Conservation (phyloP, 2,113 vertebrate genomes). For the Tyto alba region DNA sequence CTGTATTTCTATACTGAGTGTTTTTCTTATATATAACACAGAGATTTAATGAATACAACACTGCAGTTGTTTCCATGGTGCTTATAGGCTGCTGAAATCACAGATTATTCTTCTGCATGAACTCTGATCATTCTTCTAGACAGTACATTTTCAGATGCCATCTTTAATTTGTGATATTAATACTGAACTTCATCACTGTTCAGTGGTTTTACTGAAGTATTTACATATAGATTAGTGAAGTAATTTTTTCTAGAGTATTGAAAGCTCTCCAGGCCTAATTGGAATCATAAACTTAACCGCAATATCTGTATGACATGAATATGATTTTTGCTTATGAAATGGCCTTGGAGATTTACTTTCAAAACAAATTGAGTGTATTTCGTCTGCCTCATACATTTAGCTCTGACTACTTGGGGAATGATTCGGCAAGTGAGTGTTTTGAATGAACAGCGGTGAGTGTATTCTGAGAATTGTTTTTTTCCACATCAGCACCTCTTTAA, state of each 20-base stretch:
- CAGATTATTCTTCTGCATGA: slow-evolving; percentile 49
- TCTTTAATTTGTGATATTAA: slow-evolving; percentile 73
- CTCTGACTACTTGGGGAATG: background rate
- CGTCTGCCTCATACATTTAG: slow-evolving; percentile 6
- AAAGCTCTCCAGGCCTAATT: slow-evolving; percentile 63
- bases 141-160: slow-evolving; percentile 54
- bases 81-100: slow-evolving; percentile 57
- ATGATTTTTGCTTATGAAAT: slow-evolving; percentile 65
- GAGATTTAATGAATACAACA: slow-evolving; percentile 2
- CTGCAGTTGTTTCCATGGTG: slow-evolving; percentile 1
- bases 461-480: slow-evolving; percentile 46
- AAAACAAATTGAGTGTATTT: slow-evolving; percentile 52
- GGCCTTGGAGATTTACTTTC: slow-evolving; percentile 57
- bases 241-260: slow-evolving; percentile 49
- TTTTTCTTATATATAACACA: slow-evolving; percentile 10
- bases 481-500: slow-evolving; percentile 39
- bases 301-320: slow-evolving; percentile 51
- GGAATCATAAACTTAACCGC: slow-evolving; percentile 64
- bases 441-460: background rate
- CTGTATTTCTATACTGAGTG: slow-evolving; percentile 42
- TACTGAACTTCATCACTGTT: slow-evolving; percentile 68
- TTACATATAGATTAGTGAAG: slow-evolving; percentile 70
- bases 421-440: slow-evolving; percentile 5
- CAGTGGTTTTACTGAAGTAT: slow-evolving; percentile 72
- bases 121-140: slow-evolving; percentile 64